phyloP scores from a whole-genome alignment of 1,140 invertebrate genomes.

The Sminthurinus signatus region DNA sequence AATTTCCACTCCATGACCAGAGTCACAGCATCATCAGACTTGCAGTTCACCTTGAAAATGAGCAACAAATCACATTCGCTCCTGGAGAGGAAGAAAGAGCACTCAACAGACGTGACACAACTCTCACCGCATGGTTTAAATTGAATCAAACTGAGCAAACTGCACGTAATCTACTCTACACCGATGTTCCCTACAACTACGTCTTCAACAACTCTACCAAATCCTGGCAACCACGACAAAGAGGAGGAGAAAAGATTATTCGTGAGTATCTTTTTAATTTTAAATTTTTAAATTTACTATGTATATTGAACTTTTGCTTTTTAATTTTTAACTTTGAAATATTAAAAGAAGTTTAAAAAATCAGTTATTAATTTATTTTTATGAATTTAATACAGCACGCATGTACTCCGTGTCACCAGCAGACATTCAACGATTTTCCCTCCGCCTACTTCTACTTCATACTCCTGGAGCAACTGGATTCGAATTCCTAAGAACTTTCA shows the following conservation, averaged over 20 bases:
- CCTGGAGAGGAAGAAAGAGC: slow-evolving; percentile 18
- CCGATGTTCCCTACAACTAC: slow-evolving; percentile 34
- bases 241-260: slow-evolving; percentile 25
- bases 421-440: slow-evolving; percentile 42
- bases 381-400: too few relatives aligned
- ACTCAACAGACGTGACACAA: slow-evolving; percentile 16
- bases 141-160: slow-evolving; percentile 10
- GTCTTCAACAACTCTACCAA: slow-evolving; percentile 19
- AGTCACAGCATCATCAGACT: slow-evolving; percentile 45
- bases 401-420: slow-evolving; percentile 32
- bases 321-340: too few relatives aligned
- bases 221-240: slow-evolving; percentile 27
- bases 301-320: too few relatives aligned
- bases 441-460: too few relatives aligned
- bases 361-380: too few relatives aligned
- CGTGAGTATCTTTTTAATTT: too few relatives aligned
- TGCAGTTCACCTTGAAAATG: slow-evolving; percentile 49
- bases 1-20: slow-evolving; percentile 31
- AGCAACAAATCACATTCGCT: slow-evolving; percentile 44
- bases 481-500: too few relatives aligned
- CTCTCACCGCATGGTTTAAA: slow-evolving; percentile 34
- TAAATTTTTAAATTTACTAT: too few relatives aligned
- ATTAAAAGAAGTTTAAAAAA: too few relatives aligned
- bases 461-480: too few relatives aligned
- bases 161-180: slow-evolving; percentile 18